These are phyloP conservation scores for Alca torda DNA, from an alignment of 2,797 vertebrate genomes.

Conservation along the genomic window DNA sequence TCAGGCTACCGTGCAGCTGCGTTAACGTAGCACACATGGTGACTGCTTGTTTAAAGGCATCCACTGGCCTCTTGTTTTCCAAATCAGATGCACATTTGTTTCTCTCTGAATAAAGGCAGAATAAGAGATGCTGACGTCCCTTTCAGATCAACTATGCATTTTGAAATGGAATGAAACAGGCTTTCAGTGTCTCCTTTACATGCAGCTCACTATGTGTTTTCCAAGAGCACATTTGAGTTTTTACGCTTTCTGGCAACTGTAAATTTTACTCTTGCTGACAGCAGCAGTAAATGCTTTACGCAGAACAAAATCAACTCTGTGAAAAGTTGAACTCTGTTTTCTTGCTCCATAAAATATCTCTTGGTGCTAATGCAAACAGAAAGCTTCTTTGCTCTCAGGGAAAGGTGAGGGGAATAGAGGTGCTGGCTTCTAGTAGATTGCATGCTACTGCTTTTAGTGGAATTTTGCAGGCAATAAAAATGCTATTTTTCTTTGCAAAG, in stretches of 20 bases:
- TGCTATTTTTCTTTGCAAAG: background rate
- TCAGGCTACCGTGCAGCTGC: background rate
- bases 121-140: constrained; percentile 38
- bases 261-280: constrained; percentile 68
- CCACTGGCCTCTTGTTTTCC: background rate
- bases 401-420: constrained; percentile 35
- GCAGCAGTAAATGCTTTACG: constrained; percentile 67
- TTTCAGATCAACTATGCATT: constrained; percentile 47
- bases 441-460: background rate
- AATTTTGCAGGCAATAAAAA: constrained; percentile 22
- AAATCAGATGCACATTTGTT: constrained; percentile 30
- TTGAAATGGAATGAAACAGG: constrained; percentile 48
- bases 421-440: background rate
- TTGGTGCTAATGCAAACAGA: constrained; percentile 53
- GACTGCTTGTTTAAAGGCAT: background rate
- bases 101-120: constrained; percentile 31
- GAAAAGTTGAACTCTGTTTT: constrained; percentile 69
- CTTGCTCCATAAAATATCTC: constrained; percentile 56
- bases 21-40: background rate
- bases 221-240: constrained; percentile 49
- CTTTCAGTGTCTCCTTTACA: constrained; percentile 59
- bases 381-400: constrained; percentile 27
- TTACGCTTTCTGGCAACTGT: constrained; percentile 61
- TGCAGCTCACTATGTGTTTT: constrained; percentile 47
- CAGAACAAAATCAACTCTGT: constrained; percentile 56